Evolutionary conservation across 2,797 vertebrate genomes (phyloP).

Genomic region (Aphelocoma californica): DNA sequence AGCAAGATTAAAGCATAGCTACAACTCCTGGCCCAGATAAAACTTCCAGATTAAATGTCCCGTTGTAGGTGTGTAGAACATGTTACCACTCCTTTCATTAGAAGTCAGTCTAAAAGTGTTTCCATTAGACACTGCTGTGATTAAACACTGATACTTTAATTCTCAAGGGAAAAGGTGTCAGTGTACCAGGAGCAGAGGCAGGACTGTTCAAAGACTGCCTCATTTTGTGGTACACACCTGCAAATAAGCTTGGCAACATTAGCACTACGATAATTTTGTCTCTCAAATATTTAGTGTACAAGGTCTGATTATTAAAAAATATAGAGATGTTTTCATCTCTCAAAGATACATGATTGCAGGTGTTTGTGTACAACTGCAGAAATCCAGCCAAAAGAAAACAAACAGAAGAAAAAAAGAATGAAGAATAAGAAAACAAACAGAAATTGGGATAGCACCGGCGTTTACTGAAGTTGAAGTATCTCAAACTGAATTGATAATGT

Average conservation of each 20-base stretch:
- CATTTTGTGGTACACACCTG: not conserved
- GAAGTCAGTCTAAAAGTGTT: not conserved
- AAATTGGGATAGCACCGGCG: not conserved
- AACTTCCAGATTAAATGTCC: conserved; percentile 17
- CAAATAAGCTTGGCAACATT: not conserved
- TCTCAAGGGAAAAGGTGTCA: not conserved
- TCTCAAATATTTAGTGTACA: not conserved
- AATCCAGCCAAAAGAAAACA: not conserved
- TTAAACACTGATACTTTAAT: not conserved
- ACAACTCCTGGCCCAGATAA: conserved; percentile 32
- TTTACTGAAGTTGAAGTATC: not conserved
- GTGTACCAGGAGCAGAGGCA: not conserved
- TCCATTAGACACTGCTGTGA: not conserved
- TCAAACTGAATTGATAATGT: not conserved
- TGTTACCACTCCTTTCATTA: not conserved
- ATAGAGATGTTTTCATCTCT: not conserved
- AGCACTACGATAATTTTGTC: not conserved
- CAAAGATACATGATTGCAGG: not conserved
- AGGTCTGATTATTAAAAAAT: not conserved
- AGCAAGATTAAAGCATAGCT: conserved; percentile 44
- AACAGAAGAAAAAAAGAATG: not conserved
- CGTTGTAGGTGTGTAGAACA: conserved; percentile 2
- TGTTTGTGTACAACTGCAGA: not conserved
- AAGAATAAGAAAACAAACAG: not conserved
- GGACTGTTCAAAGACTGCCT: not conserved